These are phyloP conservation scores for Piaya cayana DNA, from an alignment of 2,113 vertebrate genomes.

Conservation along the genomic window DNA sequence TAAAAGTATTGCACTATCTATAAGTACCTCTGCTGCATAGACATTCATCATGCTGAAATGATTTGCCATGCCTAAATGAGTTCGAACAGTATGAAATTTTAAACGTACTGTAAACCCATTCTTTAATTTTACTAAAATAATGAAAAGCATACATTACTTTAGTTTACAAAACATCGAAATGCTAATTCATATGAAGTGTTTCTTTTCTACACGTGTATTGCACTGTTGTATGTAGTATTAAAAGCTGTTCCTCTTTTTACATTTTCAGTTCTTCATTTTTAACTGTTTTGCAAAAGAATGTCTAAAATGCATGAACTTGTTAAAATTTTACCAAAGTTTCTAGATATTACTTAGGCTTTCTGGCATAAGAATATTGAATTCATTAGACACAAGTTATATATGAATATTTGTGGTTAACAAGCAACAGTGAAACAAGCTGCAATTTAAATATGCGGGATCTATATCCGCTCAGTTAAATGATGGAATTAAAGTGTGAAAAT, in stretches of 20 bases:
- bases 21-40: slow-evolving; percentile 17
- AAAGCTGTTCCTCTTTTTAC: slow-evolving; percentile 64
- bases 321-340: background rate
- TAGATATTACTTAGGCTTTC: background rate
- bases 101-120: slow-evolving; percentile 73
- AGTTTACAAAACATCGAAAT: slow-evolving; percentile 65
- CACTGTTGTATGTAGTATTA: slow-evolving; percentile 47
- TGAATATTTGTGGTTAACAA: background rate
- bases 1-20: slow-evolving; percentile 66
- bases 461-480: background rate
- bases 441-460: background rate
- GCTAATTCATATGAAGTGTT: slow-evolving; percentile 62
- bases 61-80: slow-evolving; percentile 64
- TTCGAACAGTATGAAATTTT: slow-evolving; percentile 76
- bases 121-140: slow-evolving; percentile 79
- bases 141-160: slow-evolving; percentile 80
- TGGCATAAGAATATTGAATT: background rate
- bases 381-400: background rate
- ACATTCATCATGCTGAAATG: slow-evolving; percentile 69
- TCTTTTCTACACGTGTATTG: slow-evolving; percentile 41
- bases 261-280: background rate
- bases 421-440: background rate
- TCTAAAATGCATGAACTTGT: background rate
- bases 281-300: background rate
- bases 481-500: background rate